Evolutionary conservation across 2,797 vertebrate genomes (phyloP), one percentile per base, ranked within the genome.

Genomic region (Siniperca obscura): DNA sequence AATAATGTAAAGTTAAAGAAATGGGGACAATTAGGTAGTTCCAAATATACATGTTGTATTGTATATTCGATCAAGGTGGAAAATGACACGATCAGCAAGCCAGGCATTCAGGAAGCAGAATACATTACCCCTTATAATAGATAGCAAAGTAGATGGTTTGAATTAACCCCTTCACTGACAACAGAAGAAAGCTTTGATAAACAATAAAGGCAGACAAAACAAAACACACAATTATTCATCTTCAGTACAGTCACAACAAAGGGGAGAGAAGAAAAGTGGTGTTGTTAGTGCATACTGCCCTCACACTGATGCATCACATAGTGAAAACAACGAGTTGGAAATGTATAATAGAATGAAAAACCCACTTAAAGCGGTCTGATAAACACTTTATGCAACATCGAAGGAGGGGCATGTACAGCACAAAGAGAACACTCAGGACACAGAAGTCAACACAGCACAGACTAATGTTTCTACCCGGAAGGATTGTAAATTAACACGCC

Each of bases 81-180:
- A 80, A 82, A 89, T 87, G 91, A 91, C 44, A 86, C 93, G 93
- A 93, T 91, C 87, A 92, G 90, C 94, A 95, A 93, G 92, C 88
- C 93, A 94, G 89, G 94, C 94, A 95, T 94, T 90, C 87, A 73
- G 88, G 90, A 93, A 90, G 88, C 80, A 91, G 80, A 93, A 94
- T 95, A 95, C 94, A 85, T 96, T 95, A 96, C 94, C 95, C 91
- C 87, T 91, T 90, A 92, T 89, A 90, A 94, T 68, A 95, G 93
- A 94, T 78, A 95, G 90, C 89, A 94, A 92, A 93, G 92, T 70
- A 84, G 93, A 69, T 88, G 93, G 89, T 93, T 93, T 95, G 94
- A 91, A 90, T 90, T 93, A 94, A 95, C 83, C 87, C 90, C 87
- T 91, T 93, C 90, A 93, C 90, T 95, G 92, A 95, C 90, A 94